These are phyloP conservation scores for Timema cristinae DNA, from an alignment of 2,888 invertebrate genomes.

Conservation along the genomic window DNA sequence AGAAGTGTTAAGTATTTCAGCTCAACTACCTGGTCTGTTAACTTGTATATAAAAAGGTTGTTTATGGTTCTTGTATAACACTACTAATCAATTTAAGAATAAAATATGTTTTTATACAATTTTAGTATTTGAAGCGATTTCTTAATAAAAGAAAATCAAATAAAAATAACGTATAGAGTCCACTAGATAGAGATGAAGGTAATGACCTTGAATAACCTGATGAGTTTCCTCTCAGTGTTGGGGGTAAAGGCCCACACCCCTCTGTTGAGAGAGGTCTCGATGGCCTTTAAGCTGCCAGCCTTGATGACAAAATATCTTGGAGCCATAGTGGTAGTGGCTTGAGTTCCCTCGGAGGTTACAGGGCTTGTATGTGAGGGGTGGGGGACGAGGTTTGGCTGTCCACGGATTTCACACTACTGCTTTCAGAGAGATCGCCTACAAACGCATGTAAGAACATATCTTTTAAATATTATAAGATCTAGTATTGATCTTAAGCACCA, in stretches of 20 bases:
- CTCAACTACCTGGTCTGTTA: too few species aligned
- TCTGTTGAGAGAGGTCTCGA: constrained; percentile 54
- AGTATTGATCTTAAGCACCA: too few species aligned
- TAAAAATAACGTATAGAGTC: background rate
- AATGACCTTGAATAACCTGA: constrained; percentile 55
- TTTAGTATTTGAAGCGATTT: too few species aligned
- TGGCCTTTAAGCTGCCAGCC: constrained; percentile 52
- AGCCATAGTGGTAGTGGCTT: background rate
- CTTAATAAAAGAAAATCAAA: background rate
- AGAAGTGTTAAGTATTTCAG: too few species aligned
- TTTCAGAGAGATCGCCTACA: constrained; percentile 23
- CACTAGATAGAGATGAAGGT: constrained; percentile 15
- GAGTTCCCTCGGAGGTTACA: constrained; percentile 7
- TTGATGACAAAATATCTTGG: constrained; percentile 57
- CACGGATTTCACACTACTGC: constrained; percentile 24
- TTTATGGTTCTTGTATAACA: too few species aligned
- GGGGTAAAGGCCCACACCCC: constrained; percentile 58
- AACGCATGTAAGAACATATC: background rate
- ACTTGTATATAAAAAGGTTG: too few species aligned
- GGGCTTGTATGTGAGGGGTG: constrained; percentile 25
- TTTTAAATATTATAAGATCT: too few species aligned
- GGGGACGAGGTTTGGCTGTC: constrained; percentile 25
- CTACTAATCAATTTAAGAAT: too few species aligned
- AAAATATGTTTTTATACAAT: too few species aligned
- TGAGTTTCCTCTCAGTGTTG: constrained; percentile 57